Conservation (phyloP, 2,797 vertebrate genomes). For the Chanos chanos region DNA sequence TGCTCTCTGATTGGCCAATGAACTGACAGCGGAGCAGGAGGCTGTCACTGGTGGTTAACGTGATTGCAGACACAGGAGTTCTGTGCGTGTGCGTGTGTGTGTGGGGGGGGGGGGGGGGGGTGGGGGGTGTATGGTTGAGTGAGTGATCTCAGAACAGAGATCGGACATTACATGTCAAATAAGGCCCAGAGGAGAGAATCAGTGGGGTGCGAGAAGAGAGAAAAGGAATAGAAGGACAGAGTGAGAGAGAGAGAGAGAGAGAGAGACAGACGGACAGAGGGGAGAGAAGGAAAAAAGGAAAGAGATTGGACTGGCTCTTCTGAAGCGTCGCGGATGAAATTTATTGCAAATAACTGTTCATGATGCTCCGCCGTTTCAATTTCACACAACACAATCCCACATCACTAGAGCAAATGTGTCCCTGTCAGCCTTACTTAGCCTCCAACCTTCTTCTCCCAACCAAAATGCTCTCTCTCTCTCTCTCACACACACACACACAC, state of each 20-base stretch:
- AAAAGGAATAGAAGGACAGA: not conserved
- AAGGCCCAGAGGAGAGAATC: not conserved
- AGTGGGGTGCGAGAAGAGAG: not conserved
- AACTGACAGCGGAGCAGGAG: conserved; percentile 26
- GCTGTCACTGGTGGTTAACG: conserved; percentile 56
- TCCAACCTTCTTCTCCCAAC: conserved; percentile 41
- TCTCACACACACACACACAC: conserved; percentile 45
- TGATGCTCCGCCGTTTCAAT: conserved; percentile 73
- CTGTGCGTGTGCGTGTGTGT: not conserved
- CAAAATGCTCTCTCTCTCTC: conserved; percentile 2
- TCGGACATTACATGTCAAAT: not conserved
- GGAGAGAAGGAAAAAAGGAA: not conserved
- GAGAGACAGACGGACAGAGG: not conserved
- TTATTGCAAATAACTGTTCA: conserved; percentile 70
- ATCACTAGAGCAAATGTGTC: conserved; percentile 71
- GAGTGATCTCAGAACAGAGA: conserved; percentile 8
- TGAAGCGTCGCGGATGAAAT: conserved; percentile 54
- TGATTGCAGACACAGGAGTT: conserved; percentile 13
- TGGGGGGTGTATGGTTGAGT: not conserved
- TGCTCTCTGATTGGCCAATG: conserved; percentile 57
- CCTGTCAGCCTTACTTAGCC: conserved; percentile 71
- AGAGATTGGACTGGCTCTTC: not conserved
- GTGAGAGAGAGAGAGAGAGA: not conserved
- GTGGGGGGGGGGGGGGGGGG: conserved; percentile 1
- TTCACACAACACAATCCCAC: conserved; percentile 76